Conservation (phyloP, 2,888 invertebrate species). For the Epiperipatus broadwayi region DNA sequence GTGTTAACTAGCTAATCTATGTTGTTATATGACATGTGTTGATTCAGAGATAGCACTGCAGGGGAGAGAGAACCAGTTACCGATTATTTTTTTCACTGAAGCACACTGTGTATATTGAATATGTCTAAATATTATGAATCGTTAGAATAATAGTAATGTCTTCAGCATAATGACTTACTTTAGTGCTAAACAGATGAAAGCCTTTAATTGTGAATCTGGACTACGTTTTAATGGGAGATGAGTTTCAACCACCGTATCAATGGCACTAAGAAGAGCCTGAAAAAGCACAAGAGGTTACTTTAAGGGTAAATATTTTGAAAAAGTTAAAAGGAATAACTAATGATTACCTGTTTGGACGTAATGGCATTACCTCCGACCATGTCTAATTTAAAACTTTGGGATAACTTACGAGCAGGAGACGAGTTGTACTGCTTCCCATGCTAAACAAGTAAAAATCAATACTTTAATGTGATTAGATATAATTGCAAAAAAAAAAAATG, state of each 20-base stretch:
- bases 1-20: too few species aligned
- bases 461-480: background rate
- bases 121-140: background rate
- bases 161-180: conserved; percentile 44
- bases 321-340: conserved; percentile 7
- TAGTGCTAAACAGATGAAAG: conserved; percentile 83
- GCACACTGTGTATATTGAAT: background rate
- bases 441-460: conserved; percentile 19
- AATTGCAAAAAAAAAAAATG: conserved; percentile 5
- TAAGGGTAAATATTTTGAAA: conserved; percentile 4
- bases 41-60: too few species aligned
- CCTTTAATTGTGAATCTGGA: conserved; percentile 91
- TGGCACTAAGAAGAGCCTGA: conserved; percentile 63
- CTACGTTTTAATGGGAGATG: conserved; percentile 84
- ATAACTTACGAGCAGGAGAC: conserved; percentile 81
- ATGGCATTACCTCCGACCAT: conserved; percentile 68
- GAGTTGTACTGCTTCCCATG: conserved; percentile 85
- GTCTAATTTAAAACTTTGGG: conserved; percentile 81
- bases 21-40: too few species aligned
- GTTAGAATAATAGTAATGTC: background rate
- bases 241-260: conserved; percentile 74
- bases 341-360: conserved; percentile 51
- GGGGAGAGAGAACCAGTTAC: too few species aligned
- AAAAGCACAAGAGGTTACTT: conserved; percentile 18
- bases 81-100: too few species aligned